Conservation (phyloP, 2,113 vertebrate genomes). For the Petrocephalus zakoni region DNA sequence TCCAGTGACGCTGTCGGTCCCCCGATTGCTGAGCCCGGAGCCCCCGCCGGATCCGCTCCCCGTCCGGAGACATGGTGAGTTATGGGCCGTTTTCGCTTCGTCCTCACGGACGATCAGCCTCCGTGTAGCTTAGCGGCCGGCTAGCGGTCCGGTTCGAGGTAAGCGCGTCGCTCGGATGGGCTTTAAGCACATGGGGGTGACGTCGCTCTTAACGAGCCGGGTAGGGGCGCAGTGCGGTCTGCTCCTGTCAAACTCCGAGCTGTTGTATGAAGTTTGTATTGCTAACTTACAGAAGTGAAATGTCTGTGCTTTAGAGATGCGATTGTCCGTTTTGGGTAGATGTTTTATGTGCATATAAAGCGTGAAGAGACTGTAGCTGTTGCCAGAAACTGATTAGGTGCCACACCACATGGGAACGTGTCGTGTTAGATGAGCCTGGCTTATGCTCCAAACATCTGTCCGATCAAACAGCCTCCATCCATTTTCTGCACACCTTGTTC, state of each 20-base stretch:
- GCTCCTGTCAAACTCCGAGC: neutral
- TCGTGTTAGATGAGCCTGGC: neutral
- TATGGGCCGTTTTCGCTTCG: neutral
- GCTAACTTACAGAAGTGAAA: neutral
- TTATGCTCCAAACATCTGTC: neutral
- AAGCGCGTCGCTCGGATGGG: neutral
- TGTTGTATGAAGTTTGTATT: neutral
- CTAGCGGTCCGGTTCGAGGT: neutral
- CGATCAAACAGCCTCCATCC: neutral
- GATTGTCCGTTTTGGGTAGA: neutral
- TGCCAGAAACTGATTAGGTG: neutral
- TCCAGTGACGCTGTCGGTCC: neutral
- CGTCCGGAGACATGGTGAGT: constrained; percentile 28
- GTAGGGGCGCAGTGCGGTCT: neutral
- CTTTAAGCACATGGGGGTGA: neutral
- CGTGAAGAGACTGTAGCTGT: neutral
- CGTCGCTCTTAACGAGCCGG: neutral
- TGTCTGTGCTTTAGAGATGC: neutral
- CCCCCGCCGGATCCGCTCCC: neutral
- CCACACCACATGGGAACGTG: too few species aligned
- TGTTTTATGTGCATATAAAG: neutral
- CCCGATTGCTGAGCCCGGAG: neutral
- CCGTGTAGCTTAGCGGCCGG: neutral
- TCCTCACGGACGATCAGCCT: neutral
- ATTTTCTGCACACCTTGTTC: neutral